phyloP scores from a whole-genome alignment of 1,140 invertebrate species.

The Brachionus angularis region DNA sequence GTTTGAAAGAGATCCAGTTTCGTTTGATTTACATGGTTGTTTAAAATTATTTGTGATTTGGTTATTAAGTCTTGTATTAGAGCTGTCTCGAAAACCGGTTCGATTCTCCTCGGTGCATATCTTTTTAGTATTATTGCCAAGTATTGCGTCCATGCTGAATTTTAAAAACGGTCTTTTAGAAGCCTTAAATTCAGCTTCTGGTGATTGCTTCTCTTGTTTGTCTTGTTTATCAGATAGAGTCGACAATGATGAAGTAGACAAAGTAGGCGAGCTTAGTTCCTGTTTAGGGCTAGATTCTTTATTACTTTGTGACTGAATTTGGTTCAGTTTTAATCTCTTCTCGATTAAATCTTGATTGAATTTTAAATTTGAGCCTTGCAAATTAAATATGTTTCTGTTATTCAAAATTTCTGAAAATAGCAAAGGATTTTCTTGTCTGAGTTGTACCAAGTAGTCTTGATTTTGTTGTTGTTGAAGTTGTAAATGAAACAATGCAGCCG shows the following conservation, averaged over 20 bases:
- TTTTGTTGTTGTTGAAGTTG: conserved; percentile 18
- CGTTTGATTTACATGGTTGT: no score
- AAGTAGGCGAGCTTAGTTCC: no score
- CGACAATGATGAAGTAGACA: no score
- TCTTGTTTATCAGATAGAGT: no score
- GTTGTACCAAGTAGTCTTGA: neutral
- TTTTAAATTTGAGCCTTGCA: neutral
- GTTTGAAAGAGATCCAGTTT: no score
- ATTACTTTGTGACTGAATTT: no score
- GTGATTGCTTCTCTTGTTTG: neutral
- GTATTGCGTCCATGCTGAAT: conserved; percentile 35
- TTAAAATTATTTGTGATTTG: no score
- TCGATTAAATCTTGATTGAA: no score
- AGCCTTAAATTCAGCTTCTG: no score
- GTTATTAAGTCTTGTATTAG: neutral
- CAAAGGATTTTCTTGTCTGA: neutral
- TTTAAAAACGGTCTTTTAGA: neutral
- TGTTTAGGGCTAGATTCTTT: no score
- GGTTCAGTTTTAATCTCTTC: neutral
- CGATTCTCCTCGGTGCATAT: neutral
- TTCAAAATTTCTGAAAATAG: conserved; percentile 1
- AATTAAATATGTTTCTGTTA: no score
- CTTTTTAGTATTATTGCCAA: neutral
- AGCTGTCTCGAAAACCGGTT: neutral
- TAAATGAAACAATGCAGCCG: conserved; percentile 15